Evolutionary conservation across 2,113 vertebrate species (phyloP), one percentile per base, ranked within the genome.

Genomic region (Mastomys natalensis): DNA sequence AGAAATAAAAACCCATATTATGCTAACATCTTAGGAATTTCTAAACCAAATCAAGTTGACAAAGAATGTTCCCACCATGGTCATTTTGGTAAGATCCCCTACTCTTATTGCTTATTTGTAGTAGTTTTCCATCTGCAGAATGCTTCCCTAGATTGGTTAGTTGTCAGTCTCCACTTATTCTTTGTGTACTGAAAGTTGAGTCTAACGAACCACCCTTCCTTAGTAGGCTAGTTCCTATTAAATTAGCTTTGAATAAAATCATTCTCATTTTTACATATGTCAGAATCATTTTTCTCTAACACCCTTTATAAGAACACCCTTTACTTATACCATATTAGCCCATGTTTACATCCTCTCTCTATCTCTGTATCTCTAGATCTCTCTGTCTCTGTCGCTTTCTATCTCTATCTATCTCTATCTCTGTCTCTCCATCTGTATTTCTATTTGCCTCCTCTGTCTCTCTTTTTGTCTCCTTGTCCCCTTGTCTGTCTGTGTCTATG

Each of bases 171-270:
- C 45, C 5, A 88, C 7, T 16, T n/a, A 21, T 80, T 78, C 4
- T 66, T 26, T 2, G 6, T 88, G 58, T 58, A 58, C 12, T 40
- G 2, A 6, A 12, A 82, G 10, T n/a, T 68, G 17, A 82, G 4
- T 3, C n/a, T n/a, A n/a, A n/a, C 1, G 6, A 24, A 31, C n/a
- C 0, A 40, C 5, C 48, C 10, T 81, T 22, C 21, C 19, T 4
- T 53, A 9, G 37, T 66, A n/a, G 43, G 16, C 51, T 51, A 17
- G 1, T 5, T 5, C 21, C 17, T 82, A 55, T 7, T 58, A 13
- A 1, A 26, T 72, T 51, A 62, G 37, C 5, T 53, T 87, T 12
- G 1, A 34, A 7, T 80, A 73, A 60, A 68, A 12, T 43, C 45
- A 26, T 55, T 76, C n/a, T 70, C 48, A 68, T 29, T 53, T 70